These are phyloP conservation scores for Amphimedon queenslandica DNA, from an alignment of 37 sponge, comb jelly and placozoan species.

Conservation along the genomic window DNA sequence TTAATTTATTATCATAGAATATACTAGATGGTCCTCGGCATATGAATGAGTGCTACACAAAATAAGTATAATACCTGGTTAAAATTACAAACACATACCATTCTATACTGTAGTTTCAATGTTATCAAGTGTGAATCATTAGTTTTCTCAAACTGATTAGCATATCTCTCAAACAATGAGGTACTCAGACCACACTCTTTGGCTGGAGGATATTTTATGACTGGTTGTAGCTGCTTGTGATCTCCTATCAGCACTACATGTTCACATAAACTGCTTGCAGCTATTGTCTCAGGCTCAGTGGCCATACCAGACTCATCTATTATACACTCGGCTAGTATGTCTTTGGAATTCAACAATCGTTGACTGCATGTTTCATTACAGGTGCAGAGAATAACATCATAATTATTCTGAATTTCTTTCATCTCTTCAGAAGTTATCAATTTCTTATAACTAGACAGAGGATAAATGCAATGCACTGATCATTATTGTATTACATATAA, in stretches of 20 bases:
- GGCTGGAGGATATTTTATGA: constrained; percentile 31
- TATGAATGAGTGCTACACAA: constrained; percentile 15
- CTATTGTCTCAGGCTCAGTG: constrained; percentile 56
- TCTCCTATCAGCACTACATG: constrained; percentile 67
- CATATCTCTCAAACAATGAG: constrained; percentile 66
- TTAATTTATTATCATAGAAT: not conserved
- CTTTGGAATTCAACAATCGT: not conserved
- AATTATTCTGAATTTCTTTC: not conserved
- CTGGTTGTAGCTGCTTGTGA: constrained; percentile 64
- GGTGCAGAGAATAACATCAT: constrained; percentile 57
- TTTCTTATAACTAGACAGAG: no score
- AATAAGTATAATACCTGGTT: constrained; percentile 9
- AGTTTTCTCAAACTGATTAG: constrained; percentile 4
- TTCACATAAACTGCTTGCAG: constrained; percentile 17
- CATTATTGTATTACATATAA: no score
- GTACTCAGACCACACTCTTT: constrained; percentile 34
- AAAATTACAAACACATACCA: constrained; percentile 24
- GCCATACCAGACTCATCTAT: constrained; percentile 70
- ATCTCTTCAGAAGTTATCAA: no score
- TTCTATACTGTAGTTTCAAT: constrained; percentile 48
- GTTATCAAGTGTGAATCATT: not conserved
- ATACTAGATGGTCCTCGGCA: constrained; percentile 18
- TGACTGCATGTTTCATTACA: constrained; percentile 58
- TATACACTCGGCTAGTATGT: constrained; percentile 14
- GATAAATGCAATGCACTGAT: no score